Percentiles rank a stretch among this genome's conserved stretches.
These are phyloP conservation scores for Sebastes vulpes DNA, from an alignment of 2,797 vertebrate species.

Conservation along the genomic window DNA sequence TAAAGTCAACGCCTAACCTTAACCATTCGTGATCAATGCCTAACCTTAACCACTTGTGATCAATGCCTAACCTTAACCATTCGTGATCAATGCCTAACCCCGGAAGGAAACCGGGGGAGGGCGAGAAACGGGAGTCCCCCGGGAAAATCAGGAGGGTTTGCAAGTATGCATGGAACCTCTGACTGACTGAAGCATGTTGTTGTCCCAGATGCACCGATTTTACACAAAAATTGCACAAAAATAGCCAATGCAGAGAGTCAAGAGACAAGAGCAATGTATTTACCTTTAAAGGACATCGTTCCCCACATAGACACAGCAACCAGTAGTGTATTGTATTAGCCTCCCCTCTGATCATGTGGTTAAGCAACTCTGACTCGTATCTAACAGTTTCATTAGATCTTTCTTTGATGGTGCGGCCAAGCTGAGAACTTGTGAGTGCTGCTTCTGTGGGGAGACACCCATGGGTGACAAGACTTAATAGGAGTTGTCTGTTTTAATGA, in stretches of 20 bases:
- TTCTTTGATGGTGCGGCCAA: background rate
- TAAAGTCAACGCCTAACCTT: too few relatives aligned
- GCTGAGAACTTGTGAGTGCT: background rate
- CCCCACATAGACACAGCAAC: background rate
- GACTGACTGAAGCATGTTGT: background rate
- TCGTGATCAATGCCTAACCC: too few relatives aligned
- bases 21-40: too few relatives aligned
- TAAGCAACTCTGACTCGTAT: background rate
- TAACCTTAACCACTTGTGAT: too few relatives aligned
- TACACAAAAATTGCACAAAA: background rate
- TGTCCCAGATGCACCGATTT: background rate
- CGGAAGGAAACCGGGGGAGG: too few relatives aligned
- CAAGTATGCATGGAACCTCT: background rate
- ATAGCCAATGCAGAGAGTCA: background rate
- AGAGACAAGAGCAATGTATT: background rate
- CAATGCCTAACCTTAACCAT: too few relatives aligned
- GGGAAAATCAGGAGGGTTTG: too few relatives aligned
- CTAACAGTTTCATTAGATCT: slow-evolving; percentile 1
- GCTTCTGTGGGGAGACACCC: background rate
- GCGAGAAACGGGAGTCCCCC: too few relatives aligned
- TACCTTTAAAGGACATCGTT: background rate
- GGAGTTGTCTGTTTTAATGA: slow-evolving; percentile 36
- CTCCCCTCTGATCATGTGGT: background rate
- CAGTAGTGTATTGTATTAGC: background rate
- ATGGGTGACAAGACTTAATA: slow-evolving; percentile 19